Percentiles rank a stretch among this genome's conserved stretches.
Conservation (phyloP, 2,113 vertebrate genomes). For the Phrynosoma blainvillii region DNA sequence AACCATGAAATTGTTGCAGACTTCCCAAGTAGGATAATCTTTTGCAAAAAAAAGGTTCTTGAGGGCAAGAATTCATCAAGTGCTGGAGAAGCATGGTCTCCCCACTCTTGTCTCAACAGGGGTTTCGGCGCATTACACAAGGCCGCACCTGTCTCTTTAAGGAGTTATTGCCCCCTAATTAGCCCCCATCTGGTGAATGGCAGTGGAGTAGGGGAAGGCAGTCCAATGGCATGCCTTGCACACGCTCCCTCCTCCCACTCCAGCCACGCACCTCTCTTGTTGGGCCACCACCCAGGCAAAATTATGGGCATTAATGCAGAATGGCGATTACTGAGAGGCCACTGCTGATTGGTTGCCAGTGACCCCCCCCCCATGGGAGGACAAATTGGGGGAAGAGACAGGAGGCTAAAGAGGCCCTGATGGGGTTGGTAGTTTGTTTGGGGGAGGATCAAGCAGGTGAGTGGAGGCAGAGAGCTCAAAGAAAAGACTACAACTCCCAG, state of each 20-base stretch:
- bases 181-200: conserved; percentile 67
- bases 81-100: conserved; percentile 61
- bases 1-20: no score
- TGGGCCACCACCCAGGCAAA: conserved; percentile 67
- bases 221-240: background rate
- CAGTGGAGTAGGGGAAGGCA: conserved; percentile 21
- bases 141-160: conserved; percentile 76
- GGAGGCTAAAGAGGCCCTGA: conserved; percentile 20
- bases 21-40: no score
- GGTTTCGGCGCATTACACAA: conserved; percentile 63
- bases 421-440: conserved; percentile 72
- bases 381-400: background rate
- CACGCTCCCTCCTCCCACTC: background rate
- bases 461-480: rapidly evolving
- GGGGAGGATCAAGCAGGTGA: rapidly evolving
- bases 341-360: conserved; percentile 72
- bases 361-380: conserved; percentile 45
- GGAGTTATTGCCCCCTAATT: conserved; percentile 77
- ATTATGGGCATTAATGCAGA: conserved; percentile 77
- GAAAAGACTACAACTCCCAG: conserved; percentile 74
- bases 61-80: no score
- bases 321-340: conserved; percentile 71
- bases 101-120: conserved; percentile 61
- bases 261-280: conserved; percentile 51
- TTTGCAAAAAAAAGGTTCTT: no score